phyloP scores from a whole-genome alignment of 2,888 invertebrate species.

The Patella ulyssiponensis region DNA sequence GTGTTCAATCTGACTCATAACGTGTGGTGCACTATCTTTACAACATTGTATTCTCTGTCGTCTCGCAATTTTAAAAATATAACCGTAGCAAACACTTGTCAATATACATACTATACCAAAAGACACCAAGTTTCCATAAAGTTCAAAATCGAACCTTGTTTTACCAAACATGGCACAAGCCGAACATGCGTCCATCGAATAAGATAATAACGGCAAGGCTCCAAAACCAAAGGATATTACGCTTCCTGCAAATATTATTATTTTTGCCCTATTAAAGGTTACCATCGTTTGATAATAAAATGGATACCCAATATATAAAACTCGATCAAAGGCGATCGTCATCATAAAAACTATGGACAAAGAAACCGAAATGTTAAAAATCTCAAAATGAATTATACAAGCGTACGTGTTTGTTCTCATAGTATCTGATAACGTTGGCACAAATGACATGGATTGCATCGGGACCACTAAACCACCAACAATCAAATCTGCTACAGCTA shows the following conservation, averaged over 20 bases:
- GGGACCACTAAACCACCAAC: slow-evolving; percentile 27
- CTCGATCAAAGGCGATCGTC: slow-evolving; percentile 14
- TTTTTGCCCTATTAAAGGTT: slow-evolving; percentile 22
- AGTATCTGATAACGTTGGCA: neutral
- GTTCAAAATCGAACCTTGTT: no score
- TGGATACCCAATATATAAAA: slow-evolving; percentile 27
- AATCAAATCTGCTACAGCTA: slow-evolving; percentile 36
- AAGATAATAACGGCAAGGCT: no score
- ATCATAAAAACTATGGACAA: slow-evolving; percentile 11
- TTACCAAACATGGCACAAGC: no score
- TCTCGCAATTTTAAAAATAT: neutral
- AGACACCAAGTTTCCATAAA: no score
- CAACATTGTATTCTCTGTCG: neutral
- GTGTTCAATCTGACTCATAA: neutral
- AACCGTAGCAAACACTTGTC: neutral
- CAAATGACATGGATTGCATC: slow-evolving; percentile 17
- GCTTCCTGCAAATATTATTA: no score
- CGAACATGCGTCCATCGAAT: no score
- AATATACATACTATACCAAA: neutral
- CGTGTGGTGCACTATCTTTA: neutral
- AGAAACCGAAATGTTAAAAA: no score
- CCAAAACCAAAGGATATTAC: no score
- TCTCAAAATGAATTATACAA: no score
- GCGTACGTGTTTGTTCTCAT: no score
- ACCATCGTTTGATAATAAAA: slow-evolving; percentile 25